Conservation (phyloP, 1,140 invertebrate genomes). For the Drosophila pseudoananassae region DNA sequence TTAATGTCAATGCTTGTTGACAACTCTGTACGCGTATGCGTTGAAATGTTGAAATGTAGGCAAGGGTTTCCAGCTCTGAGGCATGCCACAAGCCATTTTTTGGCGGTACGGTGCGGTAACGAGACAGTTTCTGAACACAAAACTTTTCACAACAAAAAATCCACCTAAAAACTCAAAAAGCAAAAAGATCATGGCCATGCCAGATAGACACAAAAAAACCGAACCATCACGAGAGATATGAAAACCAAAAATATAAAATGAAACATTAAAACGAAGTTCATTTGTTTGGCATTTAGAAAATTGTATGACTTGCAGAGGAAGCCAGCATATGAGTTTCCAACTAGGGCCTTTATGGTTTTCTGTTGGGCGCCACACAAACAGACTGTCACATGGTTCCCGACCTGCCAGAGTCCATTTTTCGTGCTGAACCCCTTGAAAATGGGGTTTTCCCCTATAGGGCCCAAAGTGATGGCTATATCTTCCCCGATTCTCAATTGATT, state of each 20-base stretch:
- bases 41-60: constrained; percentile 33
- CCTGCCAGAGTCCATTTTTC: background rate
- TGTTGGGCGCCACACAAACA: constrained; percentile 8
- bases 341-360: constrained; percentile 7
- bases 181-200: constrained; percentile 38
- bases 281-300: constrained; percentile 25
- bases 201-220: constrained; percentile 1
- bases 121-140: background rate
- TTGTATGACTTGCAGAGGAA: constrained; percentile 9
- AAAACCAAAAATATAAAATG: constrained; percentile 9
- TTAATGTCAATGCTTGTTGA: constrained; percentile 81
- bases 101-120: background rate
- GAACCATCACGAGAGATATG: background rate
- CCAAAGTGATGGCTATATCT: too few relatives aligned
- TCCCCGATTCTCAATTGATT: too few relatives aligned
- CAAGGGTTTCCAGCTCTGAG: constrained; percentile 22
- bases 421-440: too few relatives aligned
- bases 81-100: background rate
- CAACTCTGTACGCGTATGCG: constrained; percentile 43
- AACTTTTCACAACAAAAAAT: constrained; percentile 36
- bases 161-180: constrained; percentile 26
- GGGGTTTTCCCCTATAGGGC: too few relatives aligned
- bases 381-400: background rate
- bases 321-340: constrained; percentile 13
- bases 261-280: constrained; percentile 23